Base-by-base conservation (phyloP, 2,113 vertebrate genomes). In the Gila orcuttii region DNA sequence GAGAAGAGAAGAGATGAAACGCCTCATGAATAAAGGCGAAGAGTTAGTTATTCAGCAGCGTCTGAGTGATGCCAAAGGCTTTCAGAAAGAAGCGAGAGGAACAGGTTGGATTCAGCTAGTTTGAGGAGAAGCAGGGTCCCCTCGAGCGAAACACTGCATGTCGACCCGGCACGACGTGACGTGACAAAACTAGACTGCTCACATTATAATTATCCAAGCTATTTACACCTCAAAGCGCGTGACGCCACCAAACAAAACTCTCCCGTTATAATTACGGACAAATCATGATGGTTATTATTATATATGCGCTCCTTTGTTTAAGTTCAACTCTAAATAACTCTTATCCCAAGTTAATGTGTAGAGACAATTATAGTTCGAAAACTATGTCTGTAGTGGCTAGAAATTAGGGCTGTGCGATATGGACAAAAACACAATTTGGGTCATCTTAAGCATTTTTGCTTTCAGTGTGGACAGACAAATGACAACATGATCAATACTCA, bases 1-100 rank as follows among this genome's bases (percentile, higher is more conserved):
- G 74, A 59, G 25, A 89, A 89, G 74, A 59, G 25, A 55, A 59
- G 47, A 85, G 85, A 85, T 87, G 85, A 89, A 89, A 87, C 84
- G 64, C 42, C 73, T 89, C 80, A 82, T 89, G 88, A 89, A 87
- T 73, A 80, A 86, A 87, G 85, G 79, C 85, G 82, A 86, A 64
- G 79, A 86, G 85, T 86, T 86, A 82, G 77, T 79, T n/a, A 89
- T 89, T 87, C 86, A 87, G 82, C 39, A 60, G 79, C 15, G 52
- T 80, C 50, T 52, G 71, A 69, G 73, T 73, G 82, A 82, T 85
- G 88, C 85, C 75, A 87, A 81, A 73, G 78, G 78, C 80, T 84
- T 84, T 82, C 78, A 57, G 79, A 89, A 87, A 77, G 82, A 74
- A 85, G 79, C 68, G 86, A 59, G 62, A 64, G 52, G 73, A 28